Conservation (phyloP, 2,113 vertebrate species). For the Motacilla tschutschensis region DNA sequence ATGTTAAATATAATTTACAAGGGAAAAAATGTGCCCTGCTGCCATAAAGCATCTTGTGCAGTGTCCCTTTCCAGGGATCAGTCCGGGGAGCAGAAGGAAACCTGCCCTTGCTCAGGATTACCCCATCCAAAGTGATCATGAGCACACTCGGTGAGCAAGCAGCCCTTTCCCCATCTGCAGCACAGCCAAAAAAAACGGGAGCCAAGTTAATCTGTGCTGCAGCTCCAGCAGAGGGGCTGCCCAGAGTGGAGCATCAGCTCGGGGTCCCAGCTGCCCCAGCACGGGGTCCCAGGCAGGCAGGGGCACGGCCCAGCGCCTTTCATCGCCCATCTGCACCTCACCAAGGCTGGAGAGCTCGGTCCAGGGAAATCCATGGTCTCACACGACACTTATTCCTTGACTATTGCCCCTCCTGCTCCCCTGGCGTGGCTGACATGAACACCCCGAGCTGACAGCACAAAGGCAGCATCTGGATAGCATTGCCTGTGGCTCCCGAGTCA, state of each 20-base stretch:
- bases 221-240: neutral
- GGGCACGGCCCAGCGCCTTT: neutral
- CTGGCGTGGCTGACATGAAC: slow-evolving; percentile 20
- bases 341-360: neutral
- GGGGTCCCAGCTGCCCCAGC: neutral
- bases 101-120: neutral
- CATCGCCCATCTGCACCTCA: slow-evolving; percentile 29
- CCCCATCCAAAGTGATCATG: neutral
- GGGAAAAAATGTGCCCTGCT: slow-evolving; percentile 38
- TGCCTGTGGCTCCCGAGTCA: slow-evolving; percentile 46
- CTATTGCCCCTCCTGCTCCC: slow-evolving; percentile 29
- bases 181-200: neutral
- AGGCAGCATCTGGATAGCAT: slow-evolving; percentile 60
- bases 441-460: slow-evolving; percentile 45
- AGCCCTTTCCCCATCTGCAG: neutral
- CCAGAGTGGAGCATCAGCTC: fast-evolving
- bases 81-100: neutral
- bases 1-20: slow-evolving; percentile 80
- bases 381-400: slow-evolving; percentile 3
- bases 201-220: slow-evolving; percentile 7
- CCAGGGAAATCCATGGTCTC: neutral
- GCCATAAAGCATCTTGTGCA: neutral
- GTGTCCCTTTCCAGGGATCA: neutral
- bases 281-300: neutral
- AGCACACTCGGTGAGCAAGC: neutral